Evolutionary conservation across 2,113 vertebrate species (phyloP).

Genomic region (Otis tarda): DNA sequence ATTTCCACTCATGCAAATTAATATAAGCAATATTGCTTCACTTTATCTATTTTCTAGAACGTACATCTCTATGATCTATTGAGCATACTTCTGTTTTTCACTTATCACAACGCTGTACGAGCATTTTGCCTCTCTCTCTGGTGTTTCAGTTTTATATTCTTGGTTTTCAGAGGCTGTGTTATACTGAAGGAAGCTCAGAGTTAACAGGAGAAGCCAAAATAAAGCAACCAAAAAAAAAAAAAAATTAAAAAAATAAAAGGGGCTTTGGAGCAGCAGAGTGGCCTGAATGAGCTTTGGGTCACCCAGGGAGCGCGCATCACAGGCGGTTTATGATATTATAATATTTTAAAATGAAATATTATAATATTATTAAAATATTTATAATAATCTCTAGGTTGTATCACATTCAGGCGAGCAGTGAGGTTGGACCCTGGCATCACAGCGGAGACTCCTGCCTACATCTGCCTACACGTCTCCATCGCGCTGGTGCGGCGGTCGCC

Average conservation of each 20-base stretch:
- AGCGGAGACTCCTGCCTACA: background rate
- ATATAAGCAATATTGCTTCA: background rate
- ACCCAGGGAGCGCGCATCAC: accelerated
- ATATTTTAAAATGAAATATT: too few species aligned
- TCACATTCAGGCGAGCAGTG: background rate
- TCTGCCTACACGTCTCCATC: background rate
- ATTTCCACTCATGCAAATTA: background rate
- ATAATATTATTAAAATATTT: too few species aligned
- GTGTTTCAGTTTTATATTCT: background rate
- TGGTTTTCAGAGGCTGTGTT: background rate
- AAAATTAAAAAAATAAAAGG: too few species aligned
- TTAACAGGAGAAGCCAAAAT: background rate
- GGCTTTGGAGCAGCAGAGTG: background rate
- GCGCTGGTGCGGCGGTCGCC: accelerated
- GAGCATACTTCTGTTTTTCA: background rate
- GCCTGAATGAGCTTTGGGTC: background rate
- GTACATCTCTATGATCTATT: background rate
- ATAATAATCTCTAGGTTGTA: background rate
- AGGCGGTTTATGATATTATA: background rate
- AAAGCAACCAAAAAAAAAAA: background rate
- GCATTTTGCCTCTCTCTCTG: background rate
- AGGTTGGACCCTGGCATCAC: background rate
- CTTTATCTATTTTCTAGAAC: background rate
- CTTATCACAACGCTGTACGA: background rate
- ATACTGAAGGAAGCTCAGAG: background rate